These are phyloP conservation scores for Alces alces DNA, from an alignment of 2,113 vertebrate genomes.

Conservation along the genomic window DNA sequence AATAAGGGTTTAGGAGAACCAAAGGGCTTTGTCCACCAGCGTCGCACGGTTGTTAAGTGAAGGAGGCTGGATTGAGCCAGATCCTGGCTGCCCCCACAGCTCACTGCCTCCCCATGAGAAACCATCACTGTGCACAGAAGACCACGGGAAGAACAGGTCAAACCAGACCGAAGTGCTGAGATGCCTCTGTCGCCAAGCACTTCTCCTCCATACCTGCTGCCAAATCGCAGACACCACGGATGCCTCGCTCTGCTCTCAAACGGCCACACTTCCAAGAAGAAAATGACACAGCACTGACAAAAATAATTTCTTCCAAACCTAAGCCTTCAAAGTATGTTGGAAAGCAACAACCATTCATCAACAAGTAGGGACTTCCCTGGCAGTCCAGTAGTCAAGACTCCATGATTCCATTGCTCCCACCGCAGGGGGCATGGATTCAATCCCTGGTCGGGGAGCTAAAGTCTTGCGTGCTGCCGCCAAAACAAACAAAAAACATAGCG, in stretches of 20 bases:
- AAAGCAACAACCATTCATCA: not conserved
- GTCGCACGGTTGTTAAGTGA: not conserved
- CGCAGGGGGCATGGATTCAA: not conserved
- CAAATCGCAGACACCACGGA: accelerated
- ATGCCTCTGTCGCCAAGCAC: accelerated
- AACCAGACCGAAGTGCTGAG: accelerated
- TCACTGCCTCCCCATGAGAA: not conserved
- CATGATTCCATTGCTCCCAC: not conserved
- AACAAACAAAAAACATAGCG: not conserved
- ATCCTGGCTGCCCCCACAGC: not conserved
- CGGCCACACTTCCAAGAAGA: conserved; percentile 17
- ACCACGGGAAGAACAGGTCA: not conserved
- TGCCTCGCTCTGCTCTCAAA: too few relatives aligned
- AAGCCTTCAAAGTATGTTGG: conserved; percentile 44
- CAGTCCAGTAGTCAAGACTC: not conserved
- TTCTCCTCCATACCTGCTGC: accelerated
- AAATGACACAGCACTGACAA: conserved; percentile 20
- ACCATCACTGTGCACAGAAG: accelerated
- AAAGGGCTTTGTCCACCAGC: not conserved
- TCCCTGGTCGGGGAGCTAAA: not conserved
- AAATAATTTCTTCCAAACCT: conserved; percentile 59
- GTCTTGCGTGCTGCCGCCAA: not conserved
- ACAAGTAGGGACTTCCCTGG: not conserved
- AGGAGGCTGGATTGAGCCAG: not conserved
- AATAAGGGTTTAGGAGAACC: not conserved